Base-by-base conservation (phyloP, 1,140 invertebrate species). In the Scaptodrosophila lebanonensis region DNA sequence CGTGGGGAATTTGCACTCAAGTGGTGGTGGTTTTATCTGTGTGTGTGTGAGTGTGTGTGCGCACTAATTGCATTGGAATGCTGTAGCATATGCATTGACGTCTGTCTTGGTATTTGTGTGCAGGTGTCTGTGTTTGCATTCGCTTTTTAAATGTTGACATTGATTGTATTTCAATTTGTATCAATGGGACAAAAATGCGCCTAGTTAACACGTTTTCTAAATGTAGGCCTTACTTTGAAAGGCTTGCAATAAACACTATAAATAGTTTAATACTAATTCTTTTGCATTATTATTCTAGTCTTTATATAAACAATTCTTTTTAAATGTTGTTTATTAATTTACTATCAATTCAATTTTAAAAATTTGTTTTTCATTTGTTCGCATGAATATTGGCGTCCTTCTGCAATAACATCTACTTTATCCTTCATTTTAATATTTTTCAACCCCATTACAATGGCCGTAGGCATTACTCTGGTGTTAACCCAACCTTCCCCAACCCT, bases 21-120 rank as follows among this genome's bases (percentile, higher is more conserved):
- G 57, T 70, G 75, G 75, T 82, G 75, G 75, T 82, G 58, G 57
- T 59, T 65, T 77, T 58, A 45, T 47, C 40, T 57, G 25, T 40
- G 40, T 25, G 38, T 30, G 20, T 9, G 16, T 50, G 17, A 43
- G 39, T 35, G 36, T 20, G 6, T 25, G 12, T 49, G 18, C 20
- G 30, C 30, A 59, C 67, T 79, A 69, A 68, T 69, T 72, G 67
- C 58, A 59, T 51, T 50, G 62, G 54, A 77, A 77, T 68, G 61
- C 25, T 45, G 43, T 25, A 25, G 8, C 22, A 25, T 8, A 4
- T 25, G 22, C 8, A 25, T 25, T 25, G 3, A 11, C 12, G 32
- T n/a, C 32, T 33, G 32, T n/a, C 6, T 33, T 51, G 42, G 32
- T 39, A 32, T 38, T 36, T 33, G 32, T 27, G 33, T 35, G 32